Evolutionary conservation across 2,113 vertebrate genomes (phyloP).

Genomic region (Dasyornis broadbenti): DNA sequence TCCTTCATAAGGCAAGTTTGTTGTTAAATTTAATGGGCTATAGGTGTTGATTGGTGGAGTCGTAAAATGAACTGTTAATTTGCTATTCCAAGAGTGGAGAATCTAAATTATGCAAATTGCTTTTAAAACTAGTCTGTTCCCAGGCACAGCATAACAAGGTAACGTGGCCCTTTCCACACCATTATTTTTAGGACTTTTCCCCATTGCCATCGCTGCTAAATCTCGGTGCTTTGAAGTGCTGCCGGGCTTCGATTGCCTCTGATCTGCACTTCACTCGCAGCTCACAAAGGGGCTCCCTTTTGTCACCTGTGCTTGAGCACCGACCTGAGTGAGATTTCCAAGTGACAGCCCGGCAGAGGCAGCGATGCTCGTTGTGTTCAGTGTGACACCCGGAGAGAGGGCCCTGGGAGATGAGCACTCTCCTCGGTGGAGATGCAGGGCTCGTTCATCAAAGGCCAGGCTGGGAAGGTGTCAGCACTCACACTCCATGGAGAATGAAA

Average conservation of each 20-base stretch:
- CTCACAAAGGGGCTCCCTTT: neutral
- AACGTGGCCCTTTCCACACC: neutral
- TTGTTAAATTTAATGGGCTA: conserved; percentile 75
- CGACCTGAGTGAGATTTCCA: neutral
- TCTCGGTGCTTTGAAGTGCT: neutral
- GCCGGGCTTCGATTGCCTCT: neutral
- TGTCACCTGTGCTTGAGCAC: neutral
- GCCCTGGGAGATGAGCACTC: rapidly evolving
- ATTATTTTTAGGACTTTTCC: neutral
- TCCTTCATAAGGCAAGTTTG: conserved; percentile 53
- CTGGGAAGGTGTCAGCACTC: neutral
- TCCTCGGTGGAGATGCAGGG: rapidly evolving
- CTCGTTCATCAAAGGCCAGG: neutral
- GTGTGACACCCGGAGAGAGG: neutral
- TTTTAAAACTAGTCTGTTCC: conserved; percentile 43
- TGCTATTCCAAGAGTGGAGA: conserved; percentile 64
- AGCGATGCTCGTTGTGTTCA: rapidly evolving
- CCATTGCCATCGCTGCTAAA: neutral
- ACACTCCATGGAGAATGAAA: neutral
- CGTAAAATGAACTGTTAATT: conserved; percentile 78
- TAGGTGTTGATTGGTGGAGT: conserved; percentile 73
- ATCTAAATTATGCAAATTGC: conserved; percentile 70
- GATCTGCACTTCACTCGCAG: neutral
- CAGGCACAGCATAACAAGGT: neutral
- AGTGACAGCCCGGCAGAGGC: neutral